These are phyloP conservation scores for Ptychadena robeensis DNA, from an alignment of 2,797 vertebrate species.

Conservation along the genomic window DNA sequence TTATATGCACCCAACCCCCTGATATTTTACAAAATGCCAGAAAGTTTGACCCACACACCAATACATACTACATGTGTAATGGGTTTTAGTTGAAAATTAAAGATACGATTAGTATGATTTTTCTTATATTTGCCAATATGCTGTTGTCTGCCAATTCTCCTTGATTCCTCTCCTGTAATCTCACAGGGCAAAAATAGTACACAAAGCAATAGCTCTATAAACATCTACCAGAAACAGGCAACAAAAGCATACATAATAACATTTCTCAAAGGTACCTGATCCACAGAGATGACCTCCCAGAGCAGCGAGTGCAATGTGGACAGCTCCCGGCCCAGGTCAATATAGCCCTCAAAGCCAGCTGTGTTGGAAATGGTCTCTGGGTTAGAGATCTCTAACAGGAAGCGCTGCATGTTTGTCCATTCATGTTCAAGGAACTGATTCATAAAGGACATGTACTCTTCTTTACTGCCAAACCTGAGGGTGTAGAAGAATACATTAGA, in stretches of 20 bases:
- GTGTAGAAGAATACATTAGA: not conserved
- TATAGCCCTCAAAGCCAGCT: conserved; percentile 94
- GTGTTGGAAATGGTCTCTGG: conserved; percentile 97
- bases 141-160: too few species aligned
- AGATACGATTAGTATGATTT: too few species aligned
- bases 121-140: too few species aligned
- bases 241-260: not conserved
- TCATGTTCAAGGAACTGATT: conserved; percentile 98
- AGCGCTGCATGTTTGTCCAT: conserved; percentile 98
- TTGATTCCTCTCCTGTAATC: too few species aligned
- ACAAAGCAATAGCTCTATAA: too few species aligned
- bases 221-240: not conserved
- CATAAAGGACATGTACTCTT: conserved; percentile 99
- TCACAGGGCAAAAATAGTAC: too few species aligned
- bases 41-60: too few species aligned
- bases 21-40: too few species aligned
- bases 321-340: conserved; percentile 94
- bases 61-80: too few species aligned
- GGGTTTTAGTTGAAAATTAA: too few species aligned
- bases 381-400: conserved; percentile 96
- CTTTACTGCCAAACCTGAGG: conserved; percentile 94
- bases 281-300: conserved; percentile 91
- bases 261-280: conserved; percentile 80
- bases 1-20: too few species aligned
- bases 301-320: conserved; percentile 94